Base-by-base conservation (phyloP, 2,888 invertebrate species). In the Lasioglossum leucozonium region DNA sequence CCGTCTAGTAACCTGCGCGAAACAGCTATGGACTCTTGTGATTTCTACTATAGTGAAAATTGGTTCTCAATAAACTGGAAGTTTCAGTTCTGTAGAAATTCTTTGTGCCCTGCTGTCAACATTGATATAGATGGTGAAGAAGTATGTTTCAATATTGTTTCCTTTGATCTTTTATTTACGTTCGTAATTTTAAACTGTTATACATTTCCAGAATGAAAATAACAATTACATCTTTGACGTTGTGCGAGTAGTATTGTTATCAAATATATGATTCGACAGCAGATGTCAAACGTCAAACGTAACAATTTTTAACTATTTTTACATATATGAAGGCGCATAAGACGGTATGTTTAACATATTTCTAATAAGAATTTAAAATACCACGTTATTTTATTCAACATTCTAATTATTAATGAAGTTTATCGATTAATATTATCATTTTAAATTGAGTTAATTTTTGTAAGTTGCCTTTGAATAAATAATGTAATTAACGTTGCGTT, bases 201-300 rank as follows among this genome's bases (percentile, higher is more conserved):
- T 47, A 47, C 30, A 79, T 77, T 79, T 74, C 13, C 79, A 79
- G 51, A 85, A 77, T 72, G 62, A 79, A 79, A 40, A 16, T 77
- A 72, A 71, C 30, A 67, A 82, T 79, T 77, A 16, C 55, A 26
- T 74, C 37, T 16, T 67, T n/a, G 58, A 44, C 18, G 34, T 72
- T 30, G 26, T 30, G 67, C 22, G 58, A 47, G 72, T 77, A 76
- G 42, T 75, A 67, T n/a, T 77, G 55, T 82, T 44, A 62, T 58
- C 75, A 62, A 86, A 72, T 34, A 51, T 62, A 75, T 71, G 44
- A 86, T 75, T 72, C 42, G 51, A 72, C 74, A 85, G 67, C 86
- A 86, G 86, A 81, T 86, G 82, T 86, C 62, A 55, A 74, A 85
- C n/a, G 42, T 79, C 62, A 79, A 85, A 51, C 26, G 44, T 47